These are phyloP conservation scores for Labeo rohita DNA, from an alignment of 2,113 vertebrate species.

Conservation along the genomic window DNA sequence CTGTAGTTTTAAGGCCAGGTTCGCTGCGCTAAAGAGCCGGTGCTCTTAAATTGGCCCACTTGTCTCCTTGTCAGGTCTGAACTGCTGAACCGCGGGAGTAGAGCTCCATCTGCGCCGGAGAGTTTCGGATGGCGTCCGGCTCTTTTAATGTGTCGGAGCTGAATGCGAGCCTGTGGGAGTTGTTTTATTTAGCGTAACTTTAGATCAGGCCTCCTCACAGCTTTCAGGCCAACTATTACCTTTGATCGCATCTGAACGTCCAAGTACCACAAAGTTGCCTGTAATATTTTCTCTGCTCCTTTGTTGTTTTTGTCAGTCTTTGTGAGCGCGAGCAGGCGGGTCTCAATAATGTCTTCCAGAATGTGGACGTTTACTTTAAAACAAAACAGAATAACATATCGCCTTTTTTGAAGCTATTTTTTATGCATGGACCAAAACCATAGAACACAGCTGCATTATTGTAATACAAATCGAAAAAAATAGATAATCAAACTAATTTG, in stretches of 20 bases:
- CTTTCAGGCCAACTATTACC: neutral
- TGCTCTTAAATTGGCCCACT: conserved; percentile 55
- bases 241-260: neutral
- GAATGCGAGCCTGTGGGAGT: neutral
- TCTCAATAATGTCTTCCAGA: neutral
- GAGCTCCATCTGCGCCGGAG: neutral
- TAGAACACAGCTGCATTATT: neutral
- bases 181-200: neutral
- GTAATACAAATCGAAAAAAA: neutral
- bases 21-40: conserved; percentile 52
- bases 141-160: neutral
- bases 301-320: neutral
- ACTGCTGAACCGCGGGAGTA: conserved; percentile 53
- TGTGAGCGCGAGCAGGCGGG: neutral
- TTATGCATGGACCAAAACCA: neutral
- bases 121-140: neutral
- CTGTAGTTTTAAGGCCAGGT: conserved; percentile 53
- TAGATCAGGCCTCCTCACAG: neutral
- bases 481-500: no score
- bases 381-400: neutral
- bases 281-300: neutral
- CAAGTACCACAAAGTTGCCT: neutral
- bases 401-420: neutral
- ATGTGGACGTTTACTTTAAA: neutral
- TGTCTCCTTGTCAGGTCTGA: conserved; percentile 58